These are phyloP conservation scores for Scotopteryx bipunctaria DNA, from an alignment of 2,888 invertebrate genomes.

Conservation along the genomic window DNA sequence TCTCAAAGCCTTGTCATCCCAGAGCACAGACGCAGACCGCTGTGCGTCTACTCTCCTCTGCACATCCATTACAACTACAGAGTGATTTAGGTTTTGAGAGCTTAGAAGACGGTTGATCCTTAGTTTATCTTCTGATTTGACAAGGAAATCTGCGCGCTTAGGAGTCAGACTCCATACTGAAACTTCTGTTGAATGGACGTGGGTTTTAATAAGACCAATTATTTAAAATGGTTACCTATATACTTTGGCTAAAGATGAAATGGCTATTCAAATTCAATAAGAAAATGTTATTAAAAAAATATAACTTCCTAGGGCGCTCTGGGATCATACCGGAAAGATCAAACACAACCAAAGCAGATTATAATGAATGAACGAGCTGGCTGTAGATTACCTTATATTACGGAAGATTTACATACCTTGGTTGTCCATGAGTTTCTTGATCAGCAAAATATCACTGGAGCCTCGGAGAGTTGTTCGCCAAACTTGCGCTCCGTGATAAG, in stretches of 20 bases:
- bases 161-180: slow-evolving; percentile 49
- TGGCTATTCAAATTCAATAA: too few species aligned
- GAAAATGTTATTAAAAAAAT: too few species aligned
- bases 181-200: slow-evolving; percentile 38
- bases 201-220: too few species aligned
- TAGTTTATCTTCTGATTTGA: slow-evolving; percentile 35
- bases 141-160: slow-evolving; percentile 45
- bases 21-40: slow-evolving; percentile 23
- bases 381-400: too few species aligned
- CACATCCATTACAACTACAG: slow-evolving; percentile 48
- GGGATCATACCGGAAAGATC: too few species aligned
- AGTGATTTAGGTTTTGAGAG: slow-evolving; percentile 38
- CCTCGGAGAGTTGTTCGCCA: slow-evolving; percentile 43
- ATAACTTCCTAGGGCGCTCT: too few species aligned
- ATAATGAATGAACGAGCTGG: too few species aligned
- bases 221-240: too few species aligned
- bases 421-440: slow-evolving; percentile 42
- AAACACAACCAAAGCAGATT: too few species aligned
- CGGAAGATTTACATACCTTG: too few species aligned
- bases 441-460: slow-evolving; percentile 37
- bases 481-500: slow-evolving; percentile 50
- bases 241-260: too few species aligned
- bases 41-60: slow-evolving; percentile 43
- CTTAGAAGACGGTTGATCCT: slow-evolving; percentile 41
- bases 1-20: slow-evolving; percentile 45